Evolutionary conservation across 53 echinoderm and acorn worm species (phyloP).

Genomic region (Hippasteria phrygiana): DNA sequence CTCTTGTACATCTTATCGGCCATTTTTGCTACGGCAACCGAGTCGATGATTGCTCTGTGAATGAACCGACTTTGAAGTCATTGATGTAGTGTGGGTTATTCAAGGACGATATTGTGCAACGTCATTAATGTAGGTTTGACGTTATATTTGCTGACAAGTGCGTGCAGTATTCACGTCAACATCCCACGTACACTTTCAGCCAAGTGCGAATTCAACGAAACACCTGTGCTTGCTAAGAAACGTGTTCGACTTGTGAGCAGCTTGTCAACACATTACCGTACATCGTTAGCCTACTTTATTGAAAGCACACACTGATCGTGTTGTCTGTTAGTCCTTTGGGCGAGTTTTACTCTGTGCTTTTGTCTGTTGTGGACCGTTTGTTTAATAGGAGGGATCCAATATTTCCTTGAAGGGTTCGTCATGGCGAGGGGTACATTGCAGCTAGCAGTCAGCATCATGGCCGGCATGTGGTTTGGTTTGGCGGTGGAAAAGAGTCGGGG

Average conservation of each 20-base stretch:
- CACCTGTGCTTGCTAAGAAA: background rate
- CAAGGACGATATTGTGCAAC: no score
- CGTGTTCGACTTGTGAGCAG: background rate
- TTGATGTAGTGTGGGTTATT: no score
- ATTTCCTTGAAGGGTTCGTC: background rate
- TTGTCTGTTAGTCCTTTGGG: background rate
- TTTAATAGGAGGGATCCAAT: background rate
- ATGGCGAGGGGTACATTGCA: conserved; percentile 38
- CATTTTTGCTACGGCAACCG: no score
- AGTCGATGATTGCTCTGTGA: no score
- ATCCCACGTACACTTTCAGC: background rate
- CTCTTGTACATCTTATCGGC: no score
- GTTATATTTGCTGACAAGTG: no score
- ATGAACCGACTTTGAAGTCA: no score
- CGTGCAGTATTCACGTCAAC: background rate
- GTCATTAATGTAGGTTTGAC: no score
- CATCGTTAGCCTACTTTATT: background rate
- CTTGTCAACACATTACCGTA: background rate
- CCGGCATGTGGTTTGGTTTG: conserved; percentile 83
- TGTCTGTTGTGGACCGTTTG: background rate
- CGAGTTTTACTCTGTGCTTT: background rate
- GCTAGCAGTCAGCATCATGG: conserved; percentile 70
- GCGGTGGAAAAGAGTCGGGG: conserved; percentile 93
- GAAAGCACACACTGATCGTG: background rate
- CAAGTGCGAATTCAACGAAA: background rate